Percentiles rank a stretch among this genome's conserved stretches.
phyloP scores from a whole-genome alignment of 1,140 invertebrate genomes.

The Saxidomus purpurata region DNA sequence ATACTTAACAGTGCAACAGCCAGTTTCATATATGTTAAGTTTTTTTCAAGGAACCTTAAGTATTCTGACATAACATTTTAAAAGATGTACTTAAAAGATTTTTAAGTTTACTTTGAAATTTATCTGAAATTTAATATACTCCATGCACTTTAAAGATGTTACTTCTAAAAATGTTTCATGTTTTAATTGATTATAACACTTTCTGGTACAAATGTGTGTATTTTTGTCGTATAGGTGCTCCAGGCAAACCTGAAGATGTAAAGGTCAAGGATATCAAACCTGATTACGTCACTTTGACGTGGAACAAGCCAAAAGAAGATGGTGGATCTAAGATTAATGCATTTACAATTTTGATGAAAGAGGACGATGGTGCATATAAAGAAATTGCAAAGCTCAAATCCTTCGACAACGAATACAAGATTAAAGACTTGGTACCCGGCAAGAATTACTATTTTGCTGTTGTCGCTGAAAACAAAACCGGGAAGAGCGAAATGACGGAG shows the following conservation, averaged over 20 bases:
- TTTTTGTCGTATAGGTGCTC: too few species aligned
- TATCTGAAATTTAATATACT: too few species aligned
- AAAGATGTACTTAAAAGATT: too few species aligned
- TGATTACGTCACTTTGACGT: constrained; percentile 94
- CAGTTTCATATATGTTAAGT: too few species aligned
- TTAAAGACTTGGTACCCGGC: constrained; percentile 95
- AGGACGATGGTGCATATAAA: constrained; percentile 92
- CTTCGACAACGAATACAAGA: constrained; percentile 93
- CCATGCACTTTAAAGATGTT: too few species aligned
- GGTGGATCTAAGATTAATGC: constrained; percentile 98
- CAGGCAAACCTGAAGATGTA: constrained; percentile 87
- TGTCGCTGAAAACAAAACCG: constrained; percentile 97
- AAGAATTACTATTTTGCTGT: constrained; percentile 99
- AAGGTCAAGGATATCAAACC: constrained; percentile 96
- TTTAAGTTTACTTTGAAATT: too few species aligned
- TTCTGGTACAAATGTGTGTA: too few species aligned
- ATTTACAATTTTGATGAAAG: constrained; percentile 95
- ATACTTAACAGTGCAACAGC: too few species aligned
- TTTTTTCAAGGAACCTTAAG: too few species aligned
- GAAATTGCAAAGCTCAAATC: constrained; percentile 94
- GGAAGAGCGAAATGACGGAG: constrained; percentile 96
- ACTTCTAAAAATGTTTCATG: too few species aligned
- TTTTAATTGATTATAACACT: too few species aligned
- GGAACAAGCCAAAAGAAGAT: constrained; percentile 95
- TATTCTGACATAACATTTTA: too few species aligned